Evolutionary conservation across 2,113 vertebrate species (phyloP).

Genomic region (Todiramphus chloris): DNA sequence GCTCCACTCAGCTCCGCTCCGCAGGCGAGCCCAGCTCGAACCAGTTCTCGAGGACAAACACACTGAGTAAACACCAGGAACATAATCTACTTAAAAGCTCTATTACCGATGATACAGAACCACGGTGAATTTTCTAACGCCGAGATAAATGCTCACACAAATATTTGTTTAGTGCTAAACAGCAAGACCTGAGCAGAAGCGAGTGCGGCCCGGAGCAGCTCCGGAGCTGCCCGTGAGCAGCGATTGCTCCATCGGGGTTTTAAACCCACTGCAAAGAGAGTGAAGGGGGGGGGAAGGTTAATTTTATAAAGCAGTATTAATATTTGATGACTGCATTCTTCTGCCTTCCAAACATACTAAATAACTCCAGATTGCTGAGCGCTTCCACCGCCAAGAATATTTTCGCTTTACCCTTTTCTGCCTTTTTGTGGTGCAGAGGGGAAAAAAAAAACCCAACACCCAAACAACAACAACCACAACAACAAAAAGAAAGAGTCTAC

Average conservation of each 20-base stretch:
- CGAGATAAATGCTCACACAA: neutral
- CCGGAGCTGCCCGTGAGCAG: rapidly evolving
- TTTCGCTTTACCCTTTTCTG: neutral
- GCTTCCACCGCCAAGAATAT: neutral
- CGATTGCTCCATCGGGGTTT: neutral
- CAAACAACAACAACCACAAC: no score
- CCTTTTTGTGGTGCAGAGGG: neutral
- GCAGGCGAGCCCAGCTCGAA: neutral
- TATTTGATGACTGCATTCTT: neutral
- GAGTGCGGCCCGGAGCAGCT: neutral
- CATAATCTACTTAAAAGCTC: neutral
- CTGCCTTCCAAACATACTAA: slow-evolving; percentile 1
- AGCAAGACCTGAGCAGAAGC: neutral
- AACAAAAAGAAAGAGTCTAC: no score
- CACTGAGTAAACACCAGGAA: neutral
- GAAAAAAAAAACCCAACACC: neutral
- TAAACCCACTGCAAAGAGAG: neutral
- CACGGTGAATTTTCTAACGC: neutral
- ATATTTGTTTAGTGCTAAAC: neutral
- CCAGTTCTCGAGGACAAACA: neutral
- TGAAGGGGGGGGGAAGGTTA: neutral
- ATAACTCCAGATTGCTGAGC: slow-evolving; percentile 6
- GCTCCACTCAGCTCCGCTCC: neutral
- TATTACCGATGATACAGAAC: neutral
- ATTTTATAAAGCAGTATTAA: slow-evolving; percentile 11